Percentiles rank a stretch among this genome's conserved stretches.
Conservation (phyloP, 1,140 invertebrate genomes). For the Cotesia typhae region DNA sequence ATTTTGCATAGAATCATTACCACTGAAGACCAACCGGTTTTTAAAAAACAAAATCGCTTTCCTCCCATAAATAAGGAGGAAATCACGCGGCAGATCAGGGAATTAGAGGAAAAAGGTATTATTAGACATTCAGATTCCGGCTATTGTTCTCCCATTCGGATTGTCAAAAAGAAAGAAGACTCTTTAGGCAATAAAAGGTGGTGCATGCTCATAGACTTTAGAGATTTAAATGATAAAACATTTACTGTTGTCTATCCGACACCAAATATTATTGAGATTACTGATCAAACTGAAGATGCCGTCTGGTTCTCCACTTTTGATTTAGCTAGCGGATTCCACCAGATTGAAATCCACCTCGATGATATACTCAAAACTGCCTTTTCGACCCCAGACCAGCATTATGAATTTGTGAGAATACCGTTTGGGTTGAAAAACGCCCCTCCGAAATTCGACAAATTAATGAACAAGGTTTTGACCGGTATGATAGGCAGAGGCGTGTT, state of each 20-base stretch:
- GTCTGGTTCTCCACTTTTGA: not conserved
- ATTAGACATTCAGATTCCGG: conserved; percentile 51
- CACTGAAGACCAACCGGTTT: conserved; percentile 28
- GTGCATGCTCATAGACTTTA: conserved; percentile 21
- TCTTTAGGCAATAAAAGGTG: conserved; percentile 44
- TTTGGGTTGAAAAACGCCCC: conserved; percentile 53
- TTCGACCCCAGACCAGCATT: conserved; percentile 47
- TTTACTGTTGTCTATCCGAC: no score
- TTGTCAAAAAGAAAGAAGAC: conserved; percentile 45
- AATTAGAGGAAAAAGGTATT: conserved; percentile 46
- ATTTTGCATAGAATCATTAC: conserved; percentile 16
- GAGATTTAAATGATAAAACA: no score
- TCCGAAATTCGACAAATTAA: conserved; percentile 44
- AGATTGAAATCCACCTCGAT: not conserved
- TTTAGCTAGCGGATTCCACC: not conserved
- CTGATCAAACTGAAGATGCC: not conserved
- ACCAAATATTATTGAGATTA: conserved; percentile 46
- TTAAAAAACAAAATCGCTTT: conserved; percentile 51
- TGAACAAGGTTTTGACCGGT: conserved; percentile 45
- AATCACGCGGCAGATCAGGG: conserved; percentile 48
- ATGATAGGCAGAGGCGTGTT: conserved; percentile 33
- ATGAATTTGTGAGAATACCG: conserved; percentile 49
- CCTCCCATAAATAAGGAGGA: conserved; percentile 51
- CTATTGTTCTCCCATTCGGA: conserved; percentile 57
- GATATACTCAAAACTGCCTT: conserved; percentile 48